Evolutionary conservation across 2,113 vertebrate genomes (phyloP).

Genomic region (Phocoena sinus): DNA sequence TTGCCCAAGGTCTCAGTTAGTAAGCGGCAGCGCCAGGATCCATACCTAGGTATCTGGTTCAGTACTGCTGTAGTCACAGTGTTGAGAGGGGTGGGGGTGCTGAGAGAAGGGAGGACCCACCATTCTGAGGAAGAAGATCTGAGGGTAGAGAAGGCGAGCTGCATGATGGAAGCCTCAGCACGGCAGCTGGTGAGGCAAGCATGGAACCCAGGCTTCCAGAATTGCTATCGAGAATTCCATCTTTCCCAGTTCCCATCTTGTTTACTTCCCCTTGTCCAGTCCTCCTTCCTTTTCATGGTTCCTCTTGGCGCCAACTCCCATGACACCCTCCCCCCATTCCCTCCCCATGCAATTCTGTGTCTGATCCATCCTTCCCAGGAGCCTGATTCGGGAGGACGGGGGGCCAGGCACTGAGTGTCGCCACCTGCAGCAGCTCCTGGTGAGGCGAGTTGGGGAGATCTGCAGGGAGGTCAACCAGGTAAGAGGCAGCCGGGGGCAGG

Average conservation of each 20-base stretch:
- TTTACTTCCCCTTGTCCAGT: background rate
- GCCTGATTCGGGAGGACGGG: constrained; percentile 77
- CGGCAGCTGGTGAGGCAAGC: background rate
- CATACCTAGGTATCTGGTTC: background rate
- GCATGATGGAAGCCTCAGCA: background rate
- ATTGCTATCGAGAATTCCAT: background rate
- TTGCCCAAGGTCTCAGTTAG: background rate
- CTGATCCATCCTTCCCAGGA: constrained; percentile 45
- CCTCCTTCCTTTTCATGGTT: background rate
- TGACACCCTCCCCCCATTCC: background rate
- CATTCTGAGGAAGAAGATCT: background rate
- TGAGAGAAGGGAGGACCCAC: background rate
- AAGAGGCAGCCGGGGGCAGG: constrained; percentile 11
- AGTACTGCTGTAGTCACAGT: background rate
- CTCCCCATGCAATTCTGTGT: background rate
- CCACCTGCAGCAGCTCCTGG: constrained; percentile 88
- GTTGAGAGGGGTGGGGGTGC: no score
- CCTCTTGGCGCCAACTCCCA: background rate
- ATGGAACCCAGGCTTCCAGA: background rate
- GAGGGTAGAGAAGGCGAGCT: background rate
- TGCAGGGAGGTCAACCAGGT: constrained; percentile 98
- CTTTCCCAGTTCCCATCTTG: background rate
- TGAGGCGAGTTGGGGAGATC: constrained; percentile 93
- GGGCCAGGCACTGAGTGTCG: constrained; percentile 86
- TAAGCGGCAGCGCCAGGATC: background rate